Percentiles rank a stretch among this genome's conserved stretches.
These are phyloP conservation scores for Nipponia nippon DNA, from an alignment of 2,113 vertebrate genomes.

Conservation along the genomic window DNA sequence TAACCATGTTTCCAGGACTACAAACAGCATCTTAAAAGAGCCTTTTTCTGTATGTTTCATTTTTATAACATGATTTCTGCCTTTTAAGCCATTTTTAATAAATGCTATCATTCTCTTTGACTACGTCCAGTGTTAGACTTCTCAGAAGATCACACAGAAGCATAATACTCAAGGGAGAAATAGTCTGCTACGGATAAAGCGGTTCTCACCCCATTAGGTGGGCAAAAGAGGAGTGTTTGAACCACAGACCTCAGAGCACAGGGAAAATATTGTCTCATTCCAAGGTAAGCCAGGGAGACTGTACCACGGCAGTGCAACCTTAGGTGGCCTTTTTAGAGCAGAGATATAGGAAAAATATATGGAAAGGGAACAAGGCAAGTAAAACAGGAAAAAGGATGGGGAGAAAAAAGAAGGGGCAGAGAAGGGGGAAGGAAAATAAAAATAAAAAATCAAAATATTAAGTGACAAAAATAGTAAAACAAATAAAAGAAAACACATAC, in stretches of 20 bases:
- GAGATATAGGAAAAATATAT: not conserved
- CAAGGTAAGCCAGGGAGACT: constrained; percentile 19
- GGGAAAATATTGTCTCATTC: constrained; percentile 45
- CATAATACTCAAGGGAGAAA: constrained; percentile 28
- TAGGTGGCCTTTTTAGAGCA: constrained; percentile 25
- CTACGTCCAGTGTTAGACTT: constrained; percentile 20
- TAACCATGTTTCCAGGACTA: not conserved
- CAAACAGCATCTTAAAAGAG: constrained; percentile 26
- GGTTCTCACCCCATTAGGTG: constrained; percentile 21
- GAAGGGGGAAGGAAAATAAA: not conserved
- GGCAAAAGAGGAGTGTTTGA: constrained; percentile 26
- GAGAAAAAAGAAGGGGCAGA: not conserved
- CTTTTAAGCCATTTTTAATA: constrained; percentile 31
- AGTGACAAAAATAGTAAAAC: not conserved
- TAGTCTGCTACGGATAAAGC: constrained; percentile 6
- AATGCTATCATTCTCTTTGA: constrained; percentile 48
- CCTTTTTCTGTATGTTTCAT: constrained; percentile 18
- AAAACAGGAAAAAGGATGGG: not conserved
- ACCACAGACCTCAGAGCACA: constrained; percentile 55
- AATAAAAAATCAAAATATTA: not conserved
- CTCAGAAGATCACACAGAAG: constrained; percentile 39
- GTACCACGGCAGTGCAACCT: constrained; percentile 13
- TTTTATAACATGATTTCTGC: constrained; percentile 35
- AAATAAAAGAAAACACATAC: not conserved
- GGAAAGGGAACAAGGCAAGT: not conserved